phyloP scores from a whole-genome alignment of 2,888 invertebrate species.

The Archips xylosteana region DNA sequence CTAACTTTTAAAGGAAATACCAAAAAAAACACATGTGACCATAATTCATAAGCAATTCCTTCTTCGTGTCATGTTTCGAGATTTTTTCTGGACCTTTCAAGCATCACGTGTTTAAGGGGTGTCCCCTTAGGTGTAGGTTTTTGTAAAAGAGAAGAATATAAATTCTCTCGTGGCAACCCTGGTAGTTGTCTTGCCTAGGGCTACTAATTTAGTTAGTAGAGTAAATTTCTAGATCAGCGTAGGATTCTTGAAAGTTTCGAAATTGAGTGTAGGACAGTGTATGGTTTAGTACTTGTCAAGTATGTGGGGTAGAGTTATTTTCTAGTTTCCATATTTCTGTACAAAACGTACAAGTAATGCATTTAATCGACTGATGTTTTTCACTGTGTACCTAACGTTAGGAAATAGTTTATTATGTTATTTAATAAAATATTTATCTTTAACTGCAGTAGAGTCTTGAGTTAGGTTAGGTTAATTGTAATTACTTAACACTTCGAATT shows the following conservation, averaged over 20 bases:
- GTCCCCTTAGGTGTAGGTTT: no score
- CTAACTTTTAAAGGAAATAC: no score
- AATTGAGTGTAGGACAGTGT: background rate
- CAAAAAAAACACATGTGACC: no score
- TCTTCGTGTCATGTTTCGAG: no score
- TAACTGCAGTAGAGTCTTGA: background rate
- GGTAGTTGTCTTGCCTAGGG: no score
- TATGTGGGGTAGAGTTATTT: no score
- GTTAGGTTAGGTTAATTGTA: background rate
- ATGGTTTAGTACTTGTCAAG: background rate
- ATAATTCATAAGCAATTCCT: no score
- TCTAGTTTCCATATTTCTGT: constrained; percentile 4
- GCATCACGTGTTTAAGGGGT: no score
- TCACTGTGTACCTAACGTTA: constrained; percentile 15
- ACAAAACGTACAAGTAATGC: constrained; percentile 17
- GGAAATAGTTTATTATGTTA: background rate
- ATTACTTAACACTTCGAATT: background rate
- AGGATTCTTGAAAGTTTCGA: background rate
- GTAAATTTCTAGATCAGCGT: background rate
- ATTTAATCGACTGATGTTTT: constrained; percentile 20
- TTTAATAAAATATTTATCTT: background rate
- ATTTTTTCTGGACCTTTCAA: no score
- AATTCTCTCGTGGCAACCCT: no score
- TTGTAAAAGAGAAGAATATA: no score
- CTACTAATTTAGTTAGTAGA: background rate